phyloP scores from a whole-genome alignment of 2,113 vertebrate genomes.

The Recurvirostra avosetta region DNA sequence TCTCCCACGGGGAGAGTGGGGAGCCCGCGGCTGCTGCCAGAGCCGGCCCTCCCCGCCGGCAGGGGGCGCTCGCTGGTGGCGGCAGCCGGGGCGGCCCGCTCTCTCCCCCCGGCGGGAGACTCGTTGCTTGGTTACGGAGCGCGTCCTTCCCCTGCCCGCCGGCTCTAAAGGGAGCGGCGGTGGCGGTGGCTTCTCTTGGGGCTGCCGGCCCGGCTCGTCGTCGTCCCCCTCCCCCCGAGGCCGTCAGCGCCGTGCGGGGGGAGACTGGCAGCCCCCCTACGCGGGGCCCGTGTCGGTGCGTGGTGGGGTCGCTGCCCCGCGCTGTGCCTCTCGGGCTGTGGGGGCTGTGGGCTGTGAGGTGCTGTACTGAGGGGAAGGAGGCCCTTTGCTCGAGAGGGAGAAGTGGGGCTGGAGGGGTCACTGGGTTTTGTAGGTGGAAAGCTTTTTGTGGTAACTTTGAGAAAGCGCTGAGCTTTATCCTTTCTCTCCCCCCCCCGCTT shows the following conservation, averaged over 20 bases:
- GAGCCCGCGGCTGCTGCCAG: neutral
- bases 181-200: accelerated
- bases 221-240: too few relatives aligned
- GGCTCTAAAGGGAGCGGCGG: too few relatives aligned
- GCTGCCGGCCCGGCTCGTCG: neutral
- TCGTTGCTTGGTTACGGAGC: neutral
- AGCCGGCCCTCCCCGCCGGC: neutral
- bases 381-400: neutral
- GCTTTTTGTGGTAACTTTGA: neutral
- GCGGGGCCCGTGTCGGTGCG: neutral
- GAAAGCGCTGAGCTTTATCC: neutral
- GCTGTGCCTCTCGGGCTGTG: neutral
- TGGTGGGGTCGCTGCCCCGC: neutral
- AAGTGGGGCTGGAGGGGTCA: neutral
- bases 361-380: neutral
- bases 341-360: neutral
- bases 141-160: neutral
- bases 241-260: neutral
- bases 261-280: too few relatives aligned
- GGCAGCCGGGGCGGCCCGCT: neutral
- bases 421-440: neutral
- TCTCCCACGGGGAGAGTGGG: neutral
- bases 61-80: neutral
- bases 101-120: neutral
- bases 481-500: neutral